Percentiles rank a stretch among this genome's conserved stretches.
phyloP scores from a whole-genome alignment of 2,113 vertebrate genomes.

The Myotis yumanensis region DNA sequence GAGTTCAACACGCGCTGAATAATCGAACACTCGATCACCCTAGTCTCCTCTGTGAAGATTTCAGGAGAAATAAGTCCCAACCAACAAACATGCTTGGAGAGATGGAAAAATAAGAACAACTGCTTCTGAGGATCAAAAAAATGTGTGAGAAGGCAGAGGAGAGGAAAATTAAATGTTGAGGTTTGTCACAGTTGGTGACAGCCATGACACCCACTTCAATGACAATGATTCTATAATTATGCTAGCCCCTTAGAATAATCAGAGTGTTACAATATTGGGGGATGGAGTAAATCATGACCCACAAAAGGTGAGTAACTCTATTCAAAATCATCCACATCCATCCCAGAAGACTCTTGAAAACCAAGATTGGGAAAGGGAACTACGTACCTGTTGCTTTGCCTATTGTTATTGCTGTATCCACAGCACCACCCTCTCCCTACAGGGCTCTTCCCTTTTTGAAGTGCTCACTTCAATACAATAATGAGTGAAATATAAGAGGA shows the following conservation, averaged over 20 bases:
- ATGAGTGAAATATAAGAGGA: neutral
- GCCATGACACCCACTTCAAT: neutral
- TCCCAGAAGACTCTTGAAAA: neutral
- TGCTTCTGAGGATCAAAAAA: neutral
- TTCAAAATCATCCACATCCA: neutral
- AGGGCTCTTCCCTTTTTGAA: neutral
- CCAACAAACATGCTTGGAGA: neutral
- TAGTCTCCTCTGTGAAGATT: neutral
- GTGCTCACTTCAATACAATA: neutral
- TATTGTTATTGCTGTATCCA: neutral
- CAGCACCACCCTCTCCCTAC: rapidly evolving
- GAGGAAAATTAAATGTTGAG: neutral
- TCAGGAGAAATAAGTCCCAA: neutral
- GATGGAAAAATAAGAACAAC: rapidly evolving
- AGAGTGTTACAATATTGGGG: neutral
- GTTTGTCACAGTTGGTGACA: neutral
- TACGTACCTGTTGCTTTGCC: neutral
- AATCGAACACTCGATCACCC: neutral
- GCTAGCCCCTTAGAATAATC: neutral
- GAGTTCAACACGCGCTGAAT: neutral
- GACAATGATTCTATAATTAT: neutral
- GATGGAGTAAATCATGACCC: neutral
- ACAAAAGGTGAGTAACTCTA: neutral
- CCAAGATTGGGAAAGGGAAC: neutral
- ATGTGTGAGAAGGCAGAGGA: neutral